Conservation (phyloP, 2,113 vertebrate species). For the Erinaceus europaeus region DNA sequence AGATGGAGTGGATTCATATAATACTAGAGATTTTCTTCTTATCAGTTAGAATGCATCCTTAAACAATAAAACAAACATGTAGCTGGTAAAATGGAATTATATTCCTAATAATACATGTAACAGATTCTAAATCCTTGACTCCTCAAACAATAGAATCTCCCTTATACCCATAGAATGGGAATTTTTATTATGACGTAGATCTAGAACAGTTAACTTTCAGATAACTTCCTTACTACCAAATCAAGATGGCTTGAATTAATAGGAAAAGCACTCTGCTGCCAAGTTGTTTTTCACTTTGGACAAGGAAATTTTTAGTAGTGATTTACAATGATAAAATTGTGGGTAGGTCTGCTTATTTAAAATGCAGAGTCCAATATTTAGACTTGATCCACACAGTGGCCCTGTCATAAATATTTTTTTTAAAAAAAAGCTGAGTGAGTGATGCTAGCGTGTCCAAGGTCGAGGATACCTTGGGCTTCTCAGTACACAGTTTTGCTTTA, state of each 20-base stretch:
- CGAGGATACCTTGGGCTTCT: neutral
- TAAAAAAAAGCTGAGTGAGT: neutral
- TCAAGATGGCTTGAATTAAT: neutral
- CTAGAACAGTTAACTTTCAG: neutral
- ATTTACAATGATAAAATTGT: neutral
- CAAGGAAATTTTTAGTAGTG: neutral
- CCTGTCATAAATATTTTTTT: neutral
- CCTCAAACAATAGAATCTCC: neutral
- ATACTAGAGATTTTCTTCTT: conserved; percentile 1
- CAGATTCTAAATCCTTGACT: neutral
- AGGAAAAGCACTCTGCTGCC: neutral
- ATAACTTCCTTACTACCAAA: neutral
- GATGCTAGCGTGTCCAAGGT: neutral
- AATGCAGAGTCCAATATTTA: neutral
- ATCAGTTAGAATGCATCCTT: neutral
- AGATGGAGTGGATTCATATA: neutral
- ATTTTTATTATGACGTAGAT: neutral
- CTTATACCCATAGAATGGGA: neutral
- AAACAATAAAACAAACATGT: neutral
- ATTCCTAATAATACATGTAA: neutral
- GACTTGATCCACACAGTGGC: neutral
- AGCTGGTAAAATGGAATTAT: neutral
- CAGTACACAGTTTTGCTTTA: neutral
- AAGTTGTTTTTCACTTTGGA: neutral
- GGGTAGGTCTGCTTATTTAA: neutral